Percentiles rank a stretch among this genome's conserved stretches.
Conservation (phyloP, 2,888 invertebrate genomes). For the Calameuta pallipes region DNA sequence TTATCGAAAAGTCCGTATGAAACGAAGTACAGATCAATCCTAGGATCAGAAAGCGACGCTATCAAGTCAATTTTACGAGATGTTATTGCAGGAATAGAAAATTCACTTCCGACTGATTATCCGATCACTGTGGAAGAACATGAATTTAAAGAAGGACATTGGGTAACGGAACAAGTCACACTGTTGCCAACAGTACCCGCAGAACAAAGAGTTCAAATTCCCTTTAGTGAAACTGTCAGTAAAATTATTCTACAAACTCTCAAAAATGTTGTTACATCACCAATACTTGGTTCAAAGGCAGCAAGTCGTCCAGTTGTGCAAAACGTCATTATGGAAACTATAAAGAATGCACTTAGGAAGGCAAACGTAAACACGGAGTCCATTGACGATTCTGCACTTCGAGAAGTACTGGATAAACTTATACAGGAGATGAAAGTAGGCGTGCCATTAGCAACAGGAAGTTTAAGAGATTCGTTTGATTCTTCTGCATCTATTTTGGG, state of each 20-base stretch:
- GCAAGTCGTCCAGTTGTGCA: slow-evolving; percentile 32
- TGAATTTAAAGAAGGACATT: slow-evolving; percentile 29
- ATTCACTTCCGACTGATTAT: slow-evolving; percentile 23
- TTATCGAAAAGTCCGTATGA: slow-evolving; percentile 16
- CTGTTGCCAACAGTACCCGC: neutral
- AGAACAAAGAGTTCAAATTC: neutral
- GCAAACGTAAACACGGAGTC: neutral
- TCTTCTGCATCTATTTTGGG: neutral
- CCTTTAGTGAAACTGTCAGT: neutral
- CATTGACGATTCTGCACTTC: slow-evolving; percentile 32
- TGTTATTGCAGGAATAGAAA: slow-evolving; percentile 26
- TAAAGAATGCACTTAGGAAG: slow-evolving; percentile 34
- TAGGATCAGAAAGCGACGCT: slow-evolving; percentile 18
- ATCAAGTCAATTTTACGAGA: slow-evolving; percentile 27
- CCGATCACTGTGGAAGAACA: slow-evolving; percentile 32
- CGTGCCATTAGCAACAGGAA: neutral
- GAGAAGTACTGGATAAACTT: slow-evolving; percentile 29
- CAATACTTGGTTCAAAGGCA: slow-evolving; percentile 33
- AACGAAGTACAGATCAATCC: slow-evolving; percentile 15
- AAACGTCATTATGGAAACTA: slow-evolving; percentile 47
- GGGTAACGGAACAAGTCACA: slow-evolving; percentile 25
- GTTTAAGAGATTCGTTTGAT: neutral
- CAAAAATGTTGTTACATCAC: slow-evolving; percentile 26
- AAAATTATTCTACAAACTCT: slow-evolving; percentile 14
- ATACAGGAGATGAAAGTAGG: neutral